Conservation (phyloP, 2,113 vertebrate species). For the Aythya baeri region DNA sequence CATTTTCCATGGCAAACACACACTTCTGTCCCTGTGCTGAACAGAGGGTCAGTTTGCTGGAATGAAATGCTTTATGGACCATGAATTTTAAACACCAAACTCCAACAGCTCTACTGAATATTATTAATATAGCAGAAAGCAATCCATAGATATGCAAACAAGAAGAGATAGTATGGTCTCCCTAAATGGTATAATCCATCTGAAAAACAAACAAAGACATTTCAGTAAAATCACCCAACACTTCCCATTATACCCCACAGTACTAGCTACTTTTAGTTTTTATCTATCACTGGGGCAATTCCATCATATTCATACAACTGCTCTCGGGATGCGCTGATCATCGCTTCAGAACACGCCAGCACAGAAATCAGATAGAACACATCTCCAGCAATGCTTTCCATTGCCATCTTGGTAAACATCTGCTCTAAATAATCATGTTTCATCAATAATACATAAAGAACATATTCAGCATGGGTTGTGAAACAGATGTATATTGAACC, state of each 20-base stretch:
- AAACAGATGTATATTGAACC: not conserved
- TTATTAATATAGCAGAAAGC: not conserved
- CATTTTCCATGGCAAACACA: not conserved
- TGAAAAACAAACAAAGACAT: not conserved
- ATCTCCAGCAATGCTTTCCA: not conserved
- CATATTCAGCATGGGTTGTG: not conserved
- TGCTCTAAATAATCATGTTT: not conserved
- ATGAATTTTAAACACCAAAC: not conserved
- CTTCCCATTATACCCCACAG: not conserved
- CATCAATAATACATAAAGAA: not conserved
- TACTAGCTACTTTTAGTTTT: not conserved
- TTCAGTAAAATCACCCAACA: not conserved
- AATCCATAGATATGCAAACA: not conserved
- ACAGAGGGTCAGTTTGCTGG: not conserved
- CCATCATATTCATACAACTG: accelerated
- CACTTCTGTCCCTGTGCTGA: not conserved
- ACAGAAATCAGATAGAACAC: not conserved
- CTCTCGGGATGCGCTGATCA: accelerated
- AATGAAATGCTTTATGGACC: no score
- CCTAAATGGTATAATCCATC: not conserved
- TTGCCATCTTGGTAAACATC: not conserved
- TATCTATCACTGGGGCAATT: no score
- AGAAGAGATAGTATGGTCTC: not conserved
- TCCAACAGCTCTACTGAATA: no score
- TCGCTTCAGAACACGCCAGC: no score